These are phyloP conservation scores for Brachyptera putata DNA, from an alignment of 2,888 invertebrate genomes.

Conservation along the genomic window DNA sequence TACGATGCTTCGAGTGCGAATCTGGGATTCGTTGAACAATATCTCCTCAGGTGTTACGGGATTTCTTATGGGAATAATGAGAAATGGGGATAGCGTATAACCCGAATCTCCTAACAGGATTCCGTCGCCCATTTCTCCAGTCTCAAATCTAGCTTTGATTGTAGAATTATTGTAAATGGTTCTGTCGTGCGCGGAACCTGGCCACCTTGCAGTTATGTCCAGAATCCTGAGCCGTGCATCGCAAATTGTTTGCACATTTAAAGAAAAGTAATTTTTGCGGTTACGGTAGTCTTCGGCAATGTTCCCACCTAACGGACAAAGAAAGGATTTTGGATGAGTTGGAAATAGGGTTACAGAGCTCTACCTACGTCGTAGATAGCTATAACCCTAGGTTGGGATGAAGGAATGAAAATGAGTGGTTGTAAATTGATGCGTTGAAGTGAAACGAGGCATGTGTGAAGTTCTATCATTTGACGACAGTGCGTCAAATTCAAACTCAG, in stretches of 20 bases:
- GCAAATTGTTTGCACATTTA: conserved; percentile 31
- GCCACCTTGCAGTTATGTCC: conserved; percentile 38
- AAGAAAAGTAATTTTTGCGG: conserved; percentile 26
- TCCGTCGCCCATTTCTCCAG: conserved; percentile 28
- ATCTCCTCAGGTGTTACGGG: conserved; percentile 31
- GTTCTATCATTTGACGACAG: too few species aligned
- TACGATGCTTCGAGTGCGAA: conserved; percentile 34
- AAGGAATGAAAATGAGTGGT: too few species aligned
- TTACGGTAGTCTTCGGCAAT: conserved; percentile 23
- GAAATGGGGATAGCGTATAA: conserved; percentile 30
- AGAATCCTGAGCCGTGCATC: conserved; percentile 31
- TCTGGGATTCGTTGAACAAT: conserved; percentile 36
- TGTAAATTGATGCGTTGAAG: too few species aligned
- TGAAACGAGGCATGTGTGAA: too few species aligned
- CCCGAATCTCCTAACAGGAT: conserved; percentile 37
- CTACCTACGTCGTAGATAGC: too few species aligned
- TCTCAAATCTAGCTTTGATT: conserved; percentile 32
- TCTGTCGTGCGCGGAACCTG: conserved; percentile 37
- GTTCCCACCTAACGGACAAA: conserved; percentile 17
- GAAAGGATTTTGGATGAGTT: too few species aligned
- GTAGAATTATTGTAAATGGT: conserved; percentile 36
- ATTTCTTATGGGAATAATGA: conserved; percentile 36
- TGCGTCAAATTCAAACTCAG: too few species aligned
- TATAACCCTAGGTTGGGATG: too few species aligned
- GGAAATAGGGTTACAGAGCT: too few species aligned